Conservation (phyloP, 2,113 vertebrate species). For the Gallinago media region DNA sequence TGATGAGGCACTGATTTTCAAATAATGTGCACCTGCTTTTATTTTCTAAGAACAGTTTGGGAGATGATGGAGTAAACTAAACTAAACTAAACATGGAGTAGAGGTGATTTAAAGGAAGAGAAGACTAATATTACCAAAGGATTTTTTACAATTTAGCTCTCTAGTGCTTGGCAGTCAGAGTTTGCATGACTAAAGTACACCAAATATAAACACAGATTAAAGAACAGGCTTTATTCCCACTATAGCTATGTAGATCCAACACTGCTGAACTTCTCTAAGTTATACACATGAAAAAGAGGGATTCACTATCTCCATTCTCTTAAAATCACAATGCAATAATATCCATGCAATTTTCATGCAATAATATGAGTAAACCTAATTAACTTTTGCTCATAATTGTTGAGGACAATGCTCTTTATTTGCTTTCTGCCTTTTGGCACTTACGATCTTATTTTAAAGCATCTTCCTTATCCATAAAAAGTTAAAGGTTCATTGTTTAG, state of each 20-base stretch:
- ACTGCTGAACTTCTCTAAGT: not conserved
- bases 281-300: not conserved
- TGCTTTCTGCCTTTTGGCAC: not conserved
- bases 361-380: not conserved
- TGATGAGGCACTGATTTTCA: conserved; percentile 1
- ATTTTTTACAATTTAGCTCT: not conserved
- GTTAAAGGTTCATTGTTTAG: not conserved
- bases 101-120: not conserved
- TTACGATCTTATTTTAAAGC: not conserved
- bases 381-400: not conserved
- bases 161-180: not conserved
- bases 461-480: not conserved
- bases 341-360: not conserved
- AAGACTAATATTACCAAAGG: not conserved
- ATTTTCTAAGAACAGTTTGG: not conserved
- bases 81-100: not conserved
- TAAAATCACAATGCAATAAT: not conserved
- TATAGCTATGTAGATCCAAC: not conserved
- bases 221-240: not conserved
- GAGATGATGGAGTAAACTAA: no score
- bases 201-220: not conserved
- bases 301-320: not conserved
- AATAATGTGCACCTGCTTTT: conserved; percentile 3
- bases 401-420: not conserved
- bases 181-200: not conserved